Evolutionary conservation across 92 coral and sea anemone species (phyloP), one percentile per base, ranked within the genome.

Genomic region (Muricea muricata): DNA sequence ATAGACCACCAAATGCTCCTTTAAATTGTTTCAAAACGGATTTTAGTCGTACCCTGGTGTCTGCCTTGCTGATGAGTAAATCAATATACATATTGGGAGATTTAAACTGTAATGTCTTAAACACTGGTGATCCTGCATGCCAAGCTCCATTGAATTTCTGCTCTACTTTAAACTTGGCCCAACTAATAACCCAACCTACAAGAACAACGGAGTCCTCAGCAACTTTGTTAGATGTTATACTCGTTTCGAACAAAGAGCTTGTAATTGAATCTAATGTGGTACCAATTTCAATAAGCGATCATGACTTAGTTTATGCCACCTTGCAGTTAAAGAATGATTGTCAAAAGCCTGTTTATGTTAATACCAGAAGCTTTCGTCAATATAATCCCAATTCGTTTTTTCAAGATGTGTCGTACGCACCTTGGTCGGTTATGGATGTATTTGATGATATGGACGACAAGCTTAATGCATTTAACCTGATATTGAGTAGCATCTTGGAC

Each of bases 281-380:
- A 68, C 89, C 82, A 26, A 83, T 76, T 24, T 89, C 89, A 20
- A 77, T 89, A 0, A 89, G 86, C 33, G 92, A 87, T 55, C 92
- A 89, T 60, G 92, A 89, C 34, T 18, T 85, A 20, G 71, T 84
- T 56, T 84, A 73, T 66, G 56, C 66, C 45, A 28, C 13, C 12
- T 70, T 89, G 45, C 17, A 34, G 24, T 35, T 85, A 58, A 89
- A 89, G 80, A 89, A 80, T 24, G 75, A 83, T 34, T 71, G 52
- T 50, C 56, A 48, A 56, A 83, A 72, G 85, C 85, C 77, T 18
- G 85, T 66, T 45, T 54, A 83, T 66, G 46, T 82, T n/a, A 66
- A 56, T 68, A 69, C 79, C 20, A 66, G 50, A 54, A 54, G 61
- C 23, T 69, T 26, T 82, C 42, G 69, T 52, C 67, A 84, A 55